phyloP scores from a whole-genome alignment of 2,113 vertebrate species.

The human region DNA sequence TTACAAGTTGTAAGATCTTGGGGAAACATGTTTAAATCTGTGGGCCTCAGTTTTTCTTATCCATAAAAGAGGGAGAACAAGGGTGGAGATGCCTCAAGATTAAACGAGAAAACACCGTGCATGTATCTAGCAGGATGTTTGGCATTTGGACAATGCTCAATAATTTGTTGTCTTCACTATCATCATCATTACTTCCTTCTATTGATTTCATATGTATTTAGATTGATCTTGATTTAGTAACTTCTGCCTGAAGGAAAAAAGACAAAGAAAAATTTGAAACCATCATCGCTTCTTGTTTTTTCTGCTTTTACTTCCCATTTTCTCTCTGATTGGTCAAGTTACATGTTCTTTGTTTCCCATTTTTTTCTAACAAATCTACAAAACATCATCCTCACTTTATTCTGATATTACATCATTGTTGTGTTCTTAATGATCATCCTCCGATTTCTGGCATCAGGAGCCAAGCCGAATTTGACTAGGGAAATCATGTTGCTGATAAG shows the following conservation, averaged over 20 bases:
- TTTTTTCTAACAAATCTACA: not conserved
- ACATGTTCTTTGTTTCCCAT: not conserved
- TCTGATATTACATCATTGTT: not conserved
- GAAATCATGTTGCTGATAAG: not conserved
- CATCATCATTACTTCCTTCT: not conserved
- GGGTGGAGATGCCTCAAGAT: not conserved
- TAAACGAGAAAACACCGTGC: not conserved
- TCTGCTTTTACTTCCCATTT: not conserved
- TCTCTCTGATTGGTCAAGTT: not conserved
- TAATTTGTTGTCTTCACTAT: not conserved
- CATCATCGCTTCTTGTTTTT: not conserved
- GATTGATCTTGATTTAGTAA: not conserved
- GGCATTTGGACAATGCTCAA: not conserved
- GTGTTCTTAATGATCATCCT: slow-evolving; percentile 25
- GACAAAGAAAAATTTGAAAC: not conserved
- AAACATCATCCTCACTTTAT: not conserved
- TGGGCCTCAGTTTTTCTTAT: not conserved
- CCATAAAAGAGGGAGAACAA: not conserved
- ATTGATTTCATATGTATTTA: not conserved
- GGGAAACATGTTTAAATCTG: not conserved
- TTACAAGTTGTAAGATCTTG: not conserved
- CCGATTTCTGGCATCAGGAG: not conserved
- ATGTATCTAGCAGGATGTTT: not conserved
- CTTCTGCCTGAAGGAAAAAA: not conserved
- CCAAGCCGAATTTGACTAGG: not conserved